Conservation (phyloP, 1,140 invertebrate genomes). For the Temnothorax longispinosus region DNA sequence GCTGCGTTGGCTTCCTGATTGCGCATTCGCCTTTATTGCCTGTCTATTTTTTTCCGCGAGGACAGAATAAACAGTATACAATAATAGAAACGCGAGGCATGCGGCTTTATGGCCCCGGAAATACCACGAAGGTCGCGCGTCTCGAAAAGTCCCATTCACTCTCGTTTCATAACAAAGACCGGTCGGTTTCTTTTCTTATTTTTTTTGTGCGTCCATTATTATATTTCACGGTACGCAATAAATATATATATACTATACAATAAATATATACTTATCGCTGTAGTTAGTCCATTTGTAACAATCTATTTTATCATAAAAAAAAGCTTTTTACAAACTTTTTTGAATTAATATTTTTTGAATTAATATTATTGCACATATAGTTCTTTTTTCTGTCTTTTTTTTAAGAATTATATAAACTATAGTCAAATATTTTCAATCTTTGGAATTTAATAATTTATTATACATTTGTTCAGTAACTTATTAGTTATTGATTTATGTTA, state of each 20-base stretch:
- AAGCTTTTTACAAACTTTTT: neutral
- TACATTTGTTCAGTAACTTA: neutral
- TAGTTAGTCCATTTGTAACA: neutral
- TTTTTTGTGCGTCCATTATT: neutral
- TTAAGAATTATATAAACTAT: neutral
- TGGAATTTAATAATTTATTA: neutral
- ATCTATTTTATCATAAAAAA: neutral
- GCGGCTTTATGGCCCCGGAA: neutral
- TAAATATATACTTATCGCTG: neutral
- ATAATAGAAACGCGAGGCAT: neutral
- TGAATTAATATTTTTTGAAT: neutral
- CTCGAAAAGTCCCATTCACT: neutral
- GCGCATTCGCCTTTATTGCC: constrained; percentile 31
- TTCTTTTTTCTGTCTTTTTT: neutral
- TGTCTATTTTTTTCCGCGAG: neutral
- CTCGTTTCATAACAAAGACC: neutral
- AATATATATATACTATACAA: no score
- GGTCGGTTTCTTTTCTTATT: neutral
- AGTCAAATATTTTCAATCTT: neutral
- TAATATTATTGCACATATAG: neutral
- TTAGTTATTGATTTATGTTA: neutral
- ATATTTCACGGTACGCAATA: neutral
- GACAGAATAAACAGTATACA: neutral
- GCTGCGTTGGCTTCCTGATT: constrained; percentile 27
- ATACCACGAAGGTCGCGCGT: constrained; percentile 9